Conservation (phyloP, 2,797 vertebrate genomes). For the Spinus pinus region DNA sequence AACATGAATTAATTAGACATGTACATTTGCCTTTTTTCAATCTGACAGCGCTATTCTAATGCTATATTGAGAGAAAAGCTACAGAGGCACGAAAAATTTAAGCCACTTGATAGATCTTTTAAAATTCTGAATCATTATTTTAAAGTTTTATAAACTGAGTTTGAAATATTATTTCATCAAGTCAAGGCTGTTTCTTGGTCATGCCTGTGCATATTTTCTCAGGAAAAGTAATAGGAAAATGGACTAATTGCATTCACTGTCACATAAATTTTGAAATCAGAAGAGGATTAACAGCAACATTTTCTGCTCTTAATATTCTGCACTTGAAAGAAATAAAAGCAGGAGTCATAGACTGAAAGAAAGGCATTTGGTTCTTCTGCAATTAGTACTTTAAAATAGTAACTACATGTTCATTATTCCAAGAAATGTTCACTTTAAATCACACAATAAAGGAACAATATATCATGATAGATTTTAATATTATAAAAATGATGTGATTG, state of each 20-base stretch:
- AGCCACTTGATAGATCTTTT: background rate
- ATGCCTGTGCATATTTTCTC: background rate
- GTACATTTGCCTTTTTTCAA: background rate
- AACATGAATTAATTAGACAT: background rate
- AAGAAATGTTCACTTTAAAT: background rate
- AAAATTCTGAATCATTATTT: background rate
- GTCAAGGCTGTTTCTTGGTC: background rate
- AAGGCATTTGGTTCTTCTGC: background rate
- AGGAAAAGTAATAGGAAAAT: background rate
- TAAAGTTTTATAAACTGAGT: background rate
- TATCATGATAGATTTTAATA: background rate
- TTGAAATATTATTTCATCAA: background rate
- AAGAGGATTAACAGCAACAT: background rate
- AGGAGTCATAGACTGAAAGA: background rate
- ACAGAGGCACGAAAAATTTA: background rate
- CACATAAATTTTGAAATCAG: constrained; percentile 11
- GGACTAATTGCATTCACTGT: constrained; percentile 20
- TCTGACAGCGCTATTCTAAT: background rate
- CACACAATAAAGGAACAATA: background rate
- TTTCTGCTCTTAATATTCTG: background rate
- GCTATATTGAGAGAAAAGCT: background rate
- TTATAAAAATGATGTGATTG: background rate
- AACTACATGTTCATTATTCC: background rate
- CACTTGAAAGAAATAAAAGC: background rate
- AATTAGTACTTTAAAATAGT: background rate